phyloP scores from a whole-genome alignment of 2,797 vertebrate genomes.

The Mycteria americana region DNA sequence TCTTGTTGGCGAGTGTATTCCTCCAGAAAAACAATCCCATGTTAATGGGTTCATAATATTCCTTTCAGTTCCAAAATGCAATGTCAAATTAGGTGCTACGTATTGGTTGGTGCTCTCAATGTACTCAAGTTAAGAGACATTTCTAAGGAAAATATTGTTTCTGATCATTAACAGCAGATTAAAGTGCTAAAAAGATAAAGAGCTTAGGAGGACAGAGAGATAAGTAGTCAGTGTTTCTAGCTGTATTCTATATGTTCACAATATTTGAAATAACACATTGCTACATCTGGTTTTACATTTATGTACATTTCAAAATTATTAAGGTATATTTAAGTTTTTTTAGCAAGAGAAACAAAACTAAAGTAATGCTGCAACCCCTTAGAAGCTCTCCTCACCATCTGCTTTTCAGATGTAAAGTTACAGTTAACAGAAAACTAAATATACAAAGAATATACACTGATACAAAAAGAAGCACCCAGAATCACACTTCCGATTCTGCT shows the following conservation, averaged over 20 bases:
- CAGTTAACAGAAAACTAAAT: neutral
- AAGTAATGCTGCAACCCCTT: neutral
- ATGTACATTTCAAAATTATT: neutral
- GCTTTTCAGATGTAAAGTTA: neutral
- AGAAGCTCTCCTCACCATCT: neutral
- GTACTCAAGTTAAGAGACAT: neutral
- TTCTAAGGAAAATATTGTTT: neutral
- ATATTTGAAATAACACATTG: neutral
- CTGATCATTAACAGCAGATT: neutral
- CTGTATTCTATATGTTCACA: neutral
- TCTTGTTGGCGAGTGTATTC: neutral
- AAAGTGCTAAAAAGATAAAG: neutral
- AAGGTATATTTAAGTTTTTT: neutral
- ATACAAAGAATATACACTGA: accelerated
- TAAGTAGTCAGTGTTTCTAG: neutral
- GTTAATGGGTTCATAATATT: neutral
- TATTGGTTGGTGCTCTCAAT: neutral
- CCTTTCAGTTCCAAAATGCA: neutral
- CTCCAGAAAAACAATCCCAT: neutral
- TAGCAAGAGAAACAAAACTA: neutral
- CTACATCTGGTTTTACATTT: neutral
- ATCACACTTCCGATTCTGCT: neutral
- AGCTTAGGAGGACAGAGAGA: neutral
- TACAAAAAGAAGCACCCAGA: neutral
- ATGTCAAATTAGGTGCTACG: neutral